A percentile compares a stretch with the other conserved stretches of the same genome.
Conservation (phyloP, 2,888 invertebrate species). For the Athrips mouffetella region DNA sequence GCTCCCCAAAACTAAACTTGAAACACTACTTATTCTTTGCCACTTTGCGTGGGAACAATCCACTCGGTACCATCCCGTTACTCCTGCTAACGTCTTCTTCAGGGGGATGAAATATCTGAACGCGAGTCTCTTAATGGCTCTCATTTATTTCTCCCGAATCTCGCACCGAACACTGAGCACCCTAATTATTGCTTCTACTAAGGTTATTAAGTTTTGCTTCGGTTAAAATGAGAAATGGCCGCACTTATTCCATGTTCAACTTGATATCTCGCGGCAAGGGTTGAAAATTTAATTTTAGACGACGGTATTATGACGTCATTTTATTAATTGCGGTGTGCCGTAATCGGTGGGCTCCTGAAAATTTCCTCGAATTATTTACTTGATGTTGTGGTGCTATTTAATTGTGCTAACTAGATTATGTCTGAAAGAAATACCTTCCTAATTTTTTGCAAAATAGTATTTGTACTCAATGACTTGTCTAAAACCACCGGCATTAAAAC, state of each 20-base stretch:
- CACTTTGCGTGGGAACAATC: conserved; percentile 61
- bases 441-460: too few relatives aligned
- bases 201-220: conserved; percentile 76
- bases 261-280: conserved; percentile 68
- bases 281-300: conserved; percentile 70
- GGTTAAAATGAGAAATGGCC: conserved; percentile 74
- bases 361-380: conserved; percentile 8
- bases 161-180: conserved; percentile 58
- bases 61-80: conserved; percentile 44
- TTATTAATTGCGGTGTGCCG: conserved; percentile 57
- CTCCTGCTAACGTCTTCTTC: conserved; percentile 69
- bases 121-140: conserved; percentile 73
- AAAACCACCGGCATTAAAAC: too few relatives aligned
- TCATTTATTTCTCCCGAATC: conserved; percentile 76
- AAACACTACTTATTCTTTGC: conserved; percentile 46
- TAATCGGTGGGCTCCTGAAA: conserved; percentile 13
- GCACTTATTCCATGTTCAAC: conserved; percentile 71
- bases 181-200: conserved; percentile 75
- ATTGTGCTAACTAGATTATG: background rate
- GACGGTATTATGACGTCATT: conserved; percentile 63
- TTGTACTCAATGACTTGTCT: too few relatives aligned
- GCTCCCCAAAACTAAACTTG: background rate
- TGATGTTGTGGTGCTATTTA: background rate
- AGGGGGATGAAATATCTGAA: conserved; percentile 75
- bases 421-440: too few relatives aligned